A percentile compares a stretch with the other conserved stretches of the same genome.
Evolutionary conservation across 30 jellyfish, hydroid and myxozoan genomes (phyloP).

Genomic region (Mastigias papua): DNA sequence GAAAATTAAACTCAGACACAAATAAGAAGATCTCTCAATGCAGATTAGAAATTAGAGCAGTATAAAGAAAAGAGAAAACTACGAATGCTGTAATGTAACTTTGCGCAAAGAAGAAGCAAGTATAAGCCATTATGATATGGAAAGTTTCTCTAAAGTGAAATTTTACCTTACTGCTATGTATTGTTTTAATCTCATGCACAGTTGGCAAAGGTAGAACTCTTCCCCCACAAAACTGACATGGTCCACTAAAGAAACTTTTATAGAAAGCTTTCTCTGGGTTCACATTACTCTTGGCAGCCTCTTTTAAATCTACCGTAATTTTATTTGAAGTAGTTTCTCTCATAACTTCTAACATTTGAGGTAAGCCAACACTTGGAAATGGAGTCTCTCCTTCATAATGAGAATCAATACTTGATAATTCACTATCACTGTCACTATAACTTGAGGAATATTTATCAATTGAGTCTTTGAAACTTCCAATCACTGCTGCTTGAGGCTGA

Average conservation of each 20-base stretch:
- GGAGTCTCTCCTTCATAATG: slow-evolving; percentile 13
- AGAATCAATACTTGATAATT: not conserved
- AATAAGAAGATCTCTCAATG: too few relatives aligned
- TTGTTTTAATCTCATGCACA: slow-evolving; percentile 44
- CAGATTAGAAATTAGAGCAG: too few relatives aligned
- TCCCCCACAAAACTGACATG: slow-evolving; percentile 76
- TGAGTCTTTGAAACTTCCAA: too few relatives aligned
- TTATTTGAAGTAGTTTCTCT: slow-evolving; percentile 28
- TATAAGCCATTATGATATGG: too few relatives aligned
- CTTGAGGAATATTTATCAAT: too few relatives aligned
- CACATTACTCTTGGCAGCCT: not conserved
- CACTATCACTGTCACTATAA: slow-evolving; percentile 59
- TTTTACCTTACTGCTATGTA: slow-evolving; percentile 52
- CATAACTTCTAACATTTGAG: slow-evolving; percentile 69
- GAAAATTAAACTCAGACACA: too few relatives aligned
- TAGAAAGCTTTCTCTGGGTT: slow-evolving; percentile 28
- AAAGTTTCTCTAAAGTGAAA: not conserved
- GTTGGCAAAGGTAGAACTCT: slow-evolving; percentile 79
- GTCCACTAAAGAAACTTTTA: slow-evolving; percentile 75
- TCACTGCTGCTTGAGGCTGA: not conserved
- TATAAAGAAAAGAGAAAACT: too few relatives aligned
- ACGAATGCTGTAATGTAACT: too few relatives aligned
- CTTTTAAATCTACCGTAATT: not conserved
- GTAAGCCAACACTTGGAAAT: slow-evolving; percentile 84
- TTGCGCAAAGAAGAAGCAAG: too few relatives aligned